Evolutionary conservation across 23 tunicate species (phyloP), one percentile per base, ranked within the genome.

Genomic region (Halocynthia roretzi): DNA sequence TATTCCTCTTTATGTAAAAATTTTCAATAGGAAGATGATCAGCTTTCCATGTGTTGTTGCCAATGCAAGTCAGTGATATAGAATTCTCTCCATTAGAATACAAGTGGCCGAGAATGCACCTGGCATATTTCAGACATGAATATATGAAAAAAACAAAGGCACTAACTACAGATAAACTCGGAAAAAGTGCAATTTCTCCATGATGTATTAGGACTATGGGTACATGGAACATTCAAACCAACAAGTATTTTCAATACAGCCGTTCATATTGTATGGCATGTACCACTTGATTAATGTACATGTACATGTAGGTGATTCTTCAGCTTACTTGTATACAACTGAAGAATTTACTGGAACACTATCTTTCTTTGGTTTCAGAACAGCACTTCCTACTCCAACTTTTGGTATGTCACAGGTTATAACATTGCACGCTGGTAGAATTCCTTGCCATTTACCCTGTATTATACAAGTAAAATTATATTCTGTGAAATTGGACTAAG

Each of bases 361-460:
- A 9, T 50, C 22, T 53, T 20, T 12, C 56, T 55, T 63, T 9
- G 53, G 17, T 6, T 54, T 19, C 61, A 68, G 71, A 54, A 40
- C 23, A 31, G 87, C 87, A 70, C 77, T 76, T 5, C 12, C 50
- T 7, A 83, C 82, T 50, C 67, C 68, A 15, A 50, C 10, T 9
- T 67, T 48, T 65, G 75, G 57, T 8, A 74, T 51, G 10, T 31
- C 19, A 67, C 91, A 86, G 8, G 50, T 10, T 48, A n/a, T 64
- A 8, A 56, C 40, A 22, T 86, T 50, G 50, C 91, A 86, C 7
- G 67, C 14, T 50, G 86, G 84, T 40, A 79, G 63, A 50, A 53
- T 74, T 5, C 95, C 95, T 40, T 9, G 6, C 95, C 95, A 88
- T 51, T 19, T 76, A 6, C 92, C 92, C 92, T 86, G 44, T 31